These are phyloP conservation scores for Odontomyia ornata DNA, from an alignment of 2,888 invertebrate genomes.

Conservation along the genomic window DNA sequence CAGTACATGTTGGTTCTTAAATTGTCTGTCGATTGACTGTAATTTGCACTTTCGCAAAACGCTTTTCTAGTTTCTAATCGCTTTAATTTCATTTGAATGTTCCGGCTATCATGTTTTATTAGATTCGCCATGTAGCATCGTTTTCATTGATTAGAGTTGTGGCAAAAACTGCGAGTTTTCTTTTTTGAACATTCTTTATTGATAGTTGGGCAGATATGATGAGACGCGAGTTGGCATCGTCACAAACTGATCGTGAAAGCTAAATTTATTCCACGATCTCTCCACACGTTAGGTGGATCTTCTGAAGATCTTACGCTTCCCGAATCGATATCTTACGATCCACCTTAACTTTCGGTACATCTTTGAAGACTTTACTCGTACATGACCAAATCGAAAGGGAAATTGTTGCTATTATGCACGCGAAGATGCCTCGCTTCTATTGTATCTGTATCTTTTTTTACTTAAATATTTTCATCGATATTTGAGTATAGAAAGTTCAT, in stretches of 20 bases:
- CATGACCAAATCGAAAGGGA: conserved; percentile 30
- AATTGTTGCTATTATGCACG: conserved; percentile 16
- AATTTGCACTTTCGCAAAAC: conserved; percentile 1
- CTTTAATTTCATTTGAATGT: too few relatives aligned
- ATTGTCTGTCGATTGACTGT: neutral
- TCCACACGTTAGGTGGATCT: neutral
- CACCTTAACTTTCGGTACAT: neutral
- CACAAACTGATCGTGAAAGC: neutral
- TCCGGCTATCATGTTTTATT: too few relatives aligned
- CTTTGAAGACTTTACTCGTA: neutral
- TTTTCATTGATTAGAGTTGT: too few relatives aligned
- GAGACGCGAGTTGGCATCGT: too few relatives aligned
- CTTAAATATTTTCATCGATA: neutral
- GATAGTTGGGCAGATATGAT: too few relatives aligned
- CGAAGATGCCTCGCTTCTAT: neutral
- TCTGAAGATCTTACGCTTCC: neutral
- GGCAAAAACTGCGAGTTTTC: too few relatives aligned
- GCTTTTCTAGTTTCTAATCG: neutral
- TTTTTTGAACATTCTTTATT: too few relatives aligned
- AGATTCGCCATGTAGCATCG: too few relatives aligned
- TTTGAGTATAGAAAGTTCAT: conserved; percentile 16
- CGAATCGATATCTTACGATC: neutral
- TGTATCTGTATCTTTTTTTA: neutral
- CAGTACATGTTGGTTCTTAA: neutral
- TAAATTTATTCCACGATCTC: neutral